These are phyloP conservation scores for western clawed frog (Xenopus tropicalis) DNA, from an alignment of 2,113 vertebrate species.

Conservation along the genomic window DNA sequence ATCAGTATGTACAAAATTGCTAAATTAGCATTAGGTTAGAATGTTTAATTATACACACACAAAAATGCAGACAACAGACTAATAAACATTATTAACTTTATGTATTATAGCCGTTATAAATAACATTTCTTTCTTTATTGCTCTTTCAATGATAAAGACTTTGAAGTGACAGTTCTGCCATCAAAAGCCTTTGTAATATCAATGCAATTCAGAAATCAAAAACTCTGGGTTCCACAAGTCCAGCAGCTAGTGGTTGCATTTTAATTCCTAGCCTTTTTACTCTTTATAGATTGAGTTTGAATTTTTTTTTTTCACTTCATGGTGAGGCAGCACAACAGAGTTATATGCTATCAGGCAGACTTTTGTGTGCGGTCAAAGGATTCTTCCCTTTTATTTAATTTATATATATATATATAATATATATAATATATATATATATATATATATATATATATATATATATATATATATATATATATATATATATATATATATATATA, in stretches of 20 bases:
- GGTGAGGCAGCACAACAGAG: constrained; percentile 21
- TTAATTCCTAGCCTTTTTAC: constrained; percentile 17
- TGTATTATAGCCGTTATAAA: too few relatives aligned
- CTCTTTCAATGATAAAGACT: constrained; percentile 28
- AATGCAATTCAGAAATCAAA: constrained; percentile 35
- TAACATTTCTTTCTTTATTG: constrained; percentile 4
- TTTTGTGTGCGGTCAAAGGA: constrained; percentile 29
- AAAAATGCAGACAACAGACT: too few relatives aligned
- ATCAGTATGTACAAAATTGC: too few relatives aligned
- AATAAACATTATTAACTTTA: too few relatives aligned
- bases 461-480: too few relatives aligned
- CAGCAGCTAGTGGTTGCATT: constrained; percentile 8
- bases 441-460: too few relatives aligned
- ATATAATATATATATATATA: too few relatives aligned
- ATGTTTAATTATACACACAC: too few relatives aligned
- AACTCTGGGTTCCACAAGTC: constrained; percentile 2
- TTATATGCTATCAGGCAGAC: constrained; percentile 20
- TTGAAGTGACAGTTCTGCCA: constrained; percentile 49
- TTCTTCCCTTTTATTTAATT: constrained; percentile 17
- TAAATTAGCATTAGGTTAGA: too few relatives aligned
- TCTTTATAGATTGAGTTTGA: constrained; percentile 22
- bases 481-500: too few relatives aligned
- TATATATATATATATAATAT: too few relatives aligned
- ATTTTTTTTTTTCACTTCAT: constrained; percentile 16
- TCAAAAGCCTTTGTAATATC: constrained; percentile 49